These are phyloP conservation scores for Coleophora deauratella DNA, from an alignment of 2,888 invertebrate genomes.

Conservation along the genomic window DNA sequence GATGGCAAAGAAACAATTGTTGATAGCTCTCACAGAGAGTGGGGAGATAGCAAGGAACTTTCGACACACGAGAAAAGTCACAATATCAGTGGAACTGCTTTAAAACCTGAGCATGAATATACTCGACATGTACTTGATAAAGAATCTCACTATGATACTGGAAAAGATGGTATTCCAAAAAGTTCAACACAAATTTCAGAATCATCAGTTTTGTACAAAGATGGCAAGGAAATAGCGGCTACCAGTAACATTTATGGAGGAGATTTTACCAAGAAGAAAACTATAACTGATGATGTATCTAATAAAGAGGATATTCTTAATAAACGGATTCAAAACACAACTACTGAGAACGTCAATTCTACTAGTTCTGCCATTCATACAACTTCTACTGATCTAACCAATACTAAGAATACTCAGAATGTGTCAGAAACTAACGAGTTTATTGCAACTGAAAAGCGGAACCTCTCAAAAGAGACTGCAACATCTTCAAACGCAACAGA, in stretches of 20 bases:
- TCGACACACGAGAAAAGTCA: slow-evolving; percentile 70
- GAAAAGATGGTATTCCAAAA: slow-evolving; percentile 68
- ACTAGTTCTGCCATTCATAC: slow-evolving; percentile 31
- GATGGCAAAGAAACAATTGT: slow-evolving; percentile 76
- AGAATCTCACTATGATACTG: slow-evolving; percentile 73
- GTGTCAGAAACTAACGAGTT: slow-evolving; percentile 48
- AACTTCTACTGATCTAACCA: slow-evolving; percentile 36
- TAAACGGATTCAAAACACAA: slow-evolving; percentile 34
- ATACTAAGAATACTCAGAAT: slow-evolving; percentile 37
- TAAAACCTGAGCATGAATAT: slow-evolving; percentile 73
- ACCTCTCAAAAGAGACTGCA: slow-evolving; percentile 57
- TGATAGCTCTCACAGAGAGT: slow-evolving; percentile 74
- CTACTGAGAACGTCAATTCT: slow-evolving; percentile 32
- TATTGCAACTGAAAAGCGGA: slow-evolving; percentile 61
- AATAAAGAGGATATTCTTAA: slow-evolving; percentile 38
- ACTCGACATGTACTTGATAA: slow-evolving; percentile 69
- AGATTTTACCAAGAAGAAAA: slow-evolving; percentile 58
- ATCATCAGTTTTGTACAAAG: slow-evolving; percentile 55
- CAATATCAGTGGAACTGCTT: slow-evolving; percentile 68
- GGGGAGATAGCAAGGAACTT: slow-evolving; percentile 68
- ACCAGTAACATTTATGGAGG: slow-evolving; percentile 59
- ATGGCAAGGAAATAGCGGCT: slow-evolving; percentile 61
- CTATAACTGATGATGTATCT: slow-evolving; percentile 48
- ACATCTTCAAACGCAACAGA: slow-evolving; percentile 25
- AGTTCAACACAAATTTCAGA: slow-evolving; percentile 55